phyloP scores from a whole-genome alignment of 1,140 invertebrate genomes.

The Drosophila lacteicornis region DNA sequence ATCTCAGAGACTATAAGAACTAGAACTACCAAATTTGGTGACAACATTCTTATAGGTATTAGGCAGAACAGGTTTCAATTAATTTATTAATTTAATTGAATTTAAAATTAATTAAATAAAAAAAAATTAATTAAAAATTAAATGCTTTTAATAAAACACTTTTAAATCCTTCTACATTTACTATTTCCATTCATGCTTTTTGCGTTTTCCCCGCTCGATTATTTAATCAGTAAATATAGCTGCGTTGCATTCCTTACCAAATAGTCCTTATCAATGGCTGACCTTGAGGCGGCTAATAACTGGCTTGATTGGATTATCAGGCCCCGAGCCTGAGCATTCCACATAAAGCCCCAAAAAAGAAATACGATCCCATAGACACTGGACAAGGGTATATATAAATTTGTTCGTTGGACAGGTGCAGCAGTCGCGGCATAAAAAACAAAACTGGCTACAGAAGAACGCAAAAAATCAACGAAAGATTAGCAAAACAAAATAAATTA shows the following conservation, averaged over 20 bases:
- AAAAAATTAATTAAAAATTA: no score
- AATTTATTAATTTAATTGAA: no score
- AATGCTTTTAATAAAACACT: no score
- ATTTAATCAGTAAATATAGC: slow-evolving; percentile 1
- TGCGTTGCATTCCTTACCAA: slow-evolving; percentile 3
- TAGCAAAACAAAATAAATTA: slow-evolving; percentile 45
- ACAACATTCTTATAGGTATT: not conserved
- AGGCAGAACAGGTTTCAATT: no score
- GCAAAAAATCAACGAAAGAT: slow-evolving; percentile 20
- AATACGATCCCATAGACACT: slow-evolving; percentile 11
- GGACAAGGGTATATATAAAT: not conserved
- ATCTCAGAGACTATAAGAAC: no score
- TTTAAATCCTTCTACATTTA: not conserved
- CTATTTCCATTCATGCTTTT: slow-evolving; percentile 7
- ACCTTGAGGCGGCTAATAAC: slow-evolving; percentile 2
- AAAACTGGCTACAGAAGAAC: not conserved
- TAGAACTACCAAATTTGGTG: no score
- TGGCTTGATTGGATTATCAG: slow-evolving; percentile 2
- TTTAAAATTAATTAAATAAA: no score
- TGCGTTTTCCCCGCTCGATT: not conserved
- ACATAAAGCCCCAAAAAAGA: not conserved
- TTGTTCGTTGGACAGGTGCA: slow-evolving; percentile 11
- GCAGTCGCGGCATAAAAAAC: slow-evolving; percentile 4
- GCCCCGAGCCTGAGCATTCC: not conserved
- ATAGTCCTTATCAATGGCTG: not conserved